Evolutionary conservation across 2,113 vertebrate genomes (phyloP), one percentile per base, ranked within the genome.

Genomic region (Philantomba maxwellii): DNA sequence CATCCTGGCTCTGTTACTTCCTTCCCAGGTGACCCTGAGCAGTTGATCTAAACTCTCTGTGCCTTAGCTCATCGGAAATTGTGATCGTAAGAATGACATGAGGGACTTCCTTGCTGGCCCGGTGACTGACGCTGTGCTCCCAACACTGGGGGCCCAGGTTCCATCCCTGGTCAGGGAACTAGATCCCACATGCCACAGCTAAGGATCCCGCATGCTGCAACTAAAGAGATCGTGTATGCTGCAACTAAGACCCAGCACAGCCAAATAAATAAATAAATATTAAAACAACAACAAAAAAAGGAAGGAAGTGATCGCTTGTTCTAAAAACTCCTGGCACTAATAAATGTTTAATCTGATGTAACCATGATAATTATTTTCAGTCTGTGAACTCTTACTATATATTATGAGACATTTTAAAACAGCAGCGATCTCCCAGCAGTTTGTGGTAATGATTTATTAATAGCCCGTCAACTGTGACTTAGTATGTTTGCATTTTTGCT

Each of bases 381-480:
- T 60, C n/a, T 96, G 14, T 85, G 53, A 88, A 73, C 26, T 57
- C 64, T 94, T 45, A 12, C 60, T 70, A 1, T 84, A 19, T 85
- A 28, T 47, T 55, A n/a, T 10, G 53, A 81, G 51, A 86, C 45
- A 43, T 89, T 82, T 95, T 75, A 73, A 92, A 87, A 88, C 39
- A 92, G 88, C 47, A 64, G 62, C n/a, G 11, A 73, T 62, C 33
- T 87, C 33, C 78, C 23, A 57, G 47, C 62, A 82, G 78, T 95
- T 94, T 92, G 58, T 92, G 77, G 89, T 77, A 94, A 51, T 94
- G 49, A 66, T 85, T 94, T 60, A 86, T 75, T 92, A 81, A 53
- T 80, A 81, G 45, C n/a, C 43, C 5, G 25, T 86, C 45, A 73
- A 45, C 70, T 81, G 70, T 88, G 70, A 85, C 53, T 91, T 91